Evolutionary conservation across 2,888 invertebrate species (phyloP), one percentile per base, ranked within the genome.

Genomic region (Muschampia plurimacula): DNA sequence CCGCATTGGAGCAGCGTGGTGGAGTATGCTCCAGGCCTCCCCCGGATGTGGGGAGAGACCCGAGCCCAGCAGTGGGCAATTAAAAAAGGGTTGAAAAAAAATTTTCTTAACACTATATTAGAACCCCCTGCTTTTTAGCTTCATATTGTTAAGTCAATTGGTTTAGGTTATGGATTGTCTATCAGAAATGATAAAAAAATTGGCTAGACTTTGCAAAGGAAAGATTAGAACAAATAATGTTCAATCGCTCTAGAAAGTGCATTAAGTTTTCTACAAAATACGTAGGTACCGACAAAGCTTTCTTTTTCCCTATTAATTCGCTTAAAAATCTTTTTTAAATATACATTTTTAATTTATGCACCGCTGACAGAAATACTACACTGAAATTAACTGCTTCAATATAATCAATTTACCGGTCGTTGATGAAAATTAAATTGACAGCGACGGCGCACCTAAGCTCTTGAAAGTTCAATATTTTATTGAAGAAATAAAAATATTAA

Each of bases 371-470:
- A 39, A 60, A 60, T 36, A 60, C 60, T 60, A n/a, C 13, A 41
- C 8, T 39, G 36, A 41, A 2, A 41, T n/a, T 41, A 41, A 22
- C 41, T 15, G 41, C 41, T 36, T 41, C 41, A 22, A 63, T 44
- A 44, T 67, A 59, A 67, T 67, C 67, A 67, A 59, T 60, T 62
- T 62, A 69, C 60, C 59, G 49, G 60, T 62, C 39, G 46, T 60
- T 36, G 60, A 67, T 67, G 57, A 57, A 57, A 57, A 62, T 57
- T 57, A 57, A 67, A 57, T 67, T 15, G 44, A 44, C 67, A 32
- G 57, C 39, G 57, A 67, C 57, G 5, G 55, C 55, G 32, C 15
- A 39, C n/a, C 36, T 10, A 55, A 55, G 66, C 55, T 55, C 15
- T 67, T 15, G 57, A 57, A 57, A 57, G 22, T 57, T 57, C 55